Conservation (phyloP, 2,797 vertebrate genomes). For the Spinus pinus region DNA sequence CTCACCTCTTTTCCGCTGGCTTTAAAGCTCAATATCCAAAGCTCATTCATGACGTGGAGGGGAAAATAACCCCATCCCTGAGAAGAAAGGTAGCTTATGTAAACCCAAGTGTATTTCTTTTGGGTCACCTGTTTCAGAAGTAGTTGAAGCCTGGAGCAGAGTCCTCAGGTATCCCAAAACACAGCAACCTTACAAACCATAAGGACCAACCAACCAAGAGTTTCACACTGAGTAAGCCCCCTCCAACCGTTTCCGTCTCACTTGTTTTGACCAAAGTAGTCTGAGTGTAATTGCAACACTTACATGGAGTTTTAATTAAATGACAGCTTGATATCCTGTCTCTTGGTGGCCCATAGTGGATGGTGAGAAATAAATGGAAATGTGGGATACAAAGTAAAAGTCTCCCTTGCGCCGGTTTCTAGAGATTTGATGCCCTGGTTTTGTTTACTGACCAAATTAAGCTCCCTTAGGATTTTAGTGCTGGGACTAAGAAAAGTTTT, state of each 20-base stretch:
- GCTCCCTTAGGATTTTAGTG: background rate
- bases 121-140: background rate
- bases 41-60: background rate
- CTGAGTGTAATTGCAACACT: constrained; percentile 67
- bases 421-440: background rate
- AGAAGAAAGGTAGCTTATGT: background rate
- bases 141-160: background rate
- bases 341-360: background rate
- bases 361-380: background rate
- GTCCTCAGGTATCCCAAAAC: background rate
- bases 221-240: constrained; percentile 19
- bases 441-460: background rate
- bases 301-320: constrained; percentile 70
- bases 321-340: background rate
- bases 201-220: background rate
- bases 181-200: background rate
- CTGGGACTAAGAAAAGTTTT: background rate
- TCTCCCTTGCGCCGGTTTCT: background rate
- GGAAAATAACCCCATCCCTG: background rate
- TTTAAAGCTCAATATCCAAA: background rate
- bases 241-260: background rate
- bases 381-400: background rate
- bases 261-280: constrained; percentile 7
- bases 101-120: background rate
- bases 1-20: background rate